Conservation (phyloP, 2,797 vertebrate species). For the Echeneis naucrates region DNA sequence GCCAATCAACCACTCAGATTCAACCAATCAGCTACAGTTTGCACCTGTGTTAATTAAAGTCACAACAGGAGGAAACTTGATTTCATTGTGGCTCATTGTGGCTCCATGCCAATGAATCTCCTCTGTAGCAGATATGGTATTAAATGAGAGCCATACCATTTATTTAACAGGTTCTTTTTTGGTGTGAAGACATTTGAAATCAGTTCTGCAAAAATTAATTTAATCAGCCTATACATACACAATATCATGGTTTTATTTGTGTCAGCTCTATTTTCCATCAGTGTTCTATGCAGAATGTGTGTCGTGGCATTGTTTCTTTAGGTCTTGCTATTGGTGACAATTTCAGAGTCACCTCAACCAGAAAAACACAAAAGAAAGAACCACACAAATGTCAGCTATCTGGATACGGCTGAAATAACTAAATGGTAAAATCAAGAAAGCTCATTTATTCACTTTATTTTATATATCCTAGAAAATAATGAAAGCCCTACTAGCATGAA, state of each 20-base stretch:
- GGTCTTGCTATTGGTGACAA: background rate
- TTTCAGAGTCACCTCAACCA: background rate
- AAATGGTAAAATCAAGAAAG: background rate
- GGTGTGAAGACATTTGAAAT: background rate
- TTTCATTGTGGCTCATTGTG: background rate
- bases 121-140: background rate
- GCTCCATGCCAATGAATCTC: background rate
- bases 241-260: background rate
- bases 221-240: background rate
- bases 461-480: too few relatives aligned
- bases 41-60: conserved; percentile 36
- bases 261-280: background rate
- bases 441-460: too few relatives aligned
- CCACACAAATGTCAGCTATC: background rate
- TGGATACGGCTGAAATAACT: too few relatives aligned
- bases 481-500: too few relatives aligned
- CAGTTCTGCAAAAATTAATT: background rate
- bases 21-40: background rate
- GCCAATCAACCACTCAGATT: conserved; percentile 22
- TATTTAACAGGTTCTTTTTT: background rate
- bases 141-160: background rate
- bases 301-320: background rate
- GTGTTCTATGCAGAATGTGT: background rate
- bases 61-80: conserved; percentile 37
- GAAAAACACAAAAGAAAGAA: background rate